These are phyloP conservation scores for Ochotona curzoniae DNA, from an alignment of 2,113 vertebrate genomes.

Conservation along the genomic window DNA sequence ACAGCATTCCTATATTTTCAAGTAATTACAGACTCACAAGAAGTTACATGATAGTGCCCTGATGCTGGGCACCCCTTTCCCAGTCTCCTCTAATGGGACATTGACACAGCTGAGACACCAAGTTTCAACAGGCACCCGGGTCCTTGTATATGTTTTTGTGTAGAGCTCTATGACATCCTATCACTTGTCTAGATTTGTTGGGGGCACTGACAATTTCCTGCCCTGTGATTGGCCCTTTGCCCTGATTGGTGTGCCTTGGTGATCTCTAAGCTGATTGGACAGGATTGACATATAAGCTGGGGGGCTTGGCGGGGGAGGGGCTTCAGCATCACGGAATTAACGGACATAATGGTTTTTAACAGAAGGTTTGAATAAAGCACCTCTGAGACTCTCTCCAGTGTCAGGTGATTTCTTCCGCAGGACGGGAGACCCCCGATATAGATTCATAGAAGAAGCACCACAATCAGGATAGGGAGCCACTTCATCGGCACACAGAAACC, in stretches of 20 bases:
- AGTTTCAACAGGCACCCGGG: neutral
- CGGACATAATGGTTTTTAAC: too few species aligned
- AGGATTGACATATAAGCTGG: too few species aligned
- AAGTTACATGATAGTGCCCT: neutral
- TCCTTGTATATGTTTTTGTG: neutral
- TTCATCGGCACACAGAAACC: neutral
- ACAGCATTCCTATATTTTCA: slow-evolving; percentile 21
- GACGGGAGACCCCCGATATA: too few species aligned
- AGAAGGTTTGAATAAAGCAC: too few species aligned
- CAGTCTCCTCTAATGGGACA: neutral
- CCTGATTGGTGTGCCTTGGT: too few species aligned
- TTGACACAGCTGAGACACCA: rapidly evolving
- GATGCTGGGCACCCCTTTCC: neutral
- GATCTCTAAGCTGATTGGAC: too few species aligned
- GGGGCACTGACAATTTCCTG: too few species aligned
- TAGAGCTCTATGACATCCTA: neutral
- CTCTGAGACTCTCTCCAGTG: too few species aligned
- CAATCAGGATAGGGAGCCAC: neutral
- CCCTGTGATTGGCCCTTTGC: too few species aligned
- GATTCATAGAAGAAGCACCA: neutral
- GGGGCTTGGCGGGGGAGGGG: too few species aligned
- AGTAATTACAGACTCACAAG: slow-evolving; percentile 35
- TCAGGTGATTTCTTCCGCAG: too few species aligned
- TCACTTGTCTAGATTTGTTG: rapidly evolving
- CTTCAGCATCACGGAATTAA: too few species aligned